Evolutionary conservation across 1,140 invertebrate species (phyloP), one percentile per base, ranked within the genome.

Genomic region (Drosophila pallidifrons): DNA sequence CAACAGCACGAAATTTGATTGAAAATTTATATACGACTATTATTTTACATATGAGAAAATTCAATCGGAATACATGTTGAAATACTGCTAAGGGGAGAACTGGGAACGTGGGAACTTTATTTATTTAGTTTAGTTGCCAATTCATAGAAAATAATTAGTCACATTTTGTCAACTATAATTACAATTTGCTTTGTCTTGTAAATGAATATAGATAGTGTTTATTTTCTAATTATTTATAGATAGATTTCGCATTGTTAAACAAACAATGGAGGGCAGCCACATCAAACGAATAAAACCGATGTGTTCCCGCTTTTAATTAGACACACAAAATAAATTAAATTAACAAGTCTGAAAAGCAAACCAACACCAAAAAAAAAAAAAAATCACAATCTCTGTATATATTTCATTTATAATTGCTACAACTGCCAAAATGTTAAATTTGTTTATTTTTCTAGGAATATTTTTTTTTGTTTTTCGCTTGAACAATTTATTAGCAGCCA

Each of bases 311-410:
- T 85, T 88, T 88, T 87, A 87, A 87, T 87, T 87, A 88, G 77
- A 77, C 82, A 88, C 74, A 60, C 68, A 77, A 82, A 88, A 87
- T 82, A 87, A 88, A 87, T 87, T 79, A 76, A 87, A 87, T 87
- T 88, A 82, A 80, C 83, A 87, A 81, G 82, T 49, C 66, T 7
- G 30, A 60, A 58, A 65, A 15, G 47, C 35, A 49, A 64, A 58
- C 32, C 20, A 25, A 30, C 60, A 61, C 63, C 41, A 28, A 70
- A 52, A 64, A 38, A 49, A 58, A 49, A 61, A 28, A 28, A 60
- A 41, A 57, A 46, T 66, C 5, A 63, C 15, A 46, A 10, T 38
- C 7, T 38, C 61, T 73, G 82, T 30, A 58, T 45, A 45, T 69
- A 71, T 67, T 79, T 54, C 61, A 77, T 72, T 68, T 47, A 65